Base-by-base conservation (phyloP, 2,113 vertebrate genomes). In the Rhombomys opimus region DNA sequence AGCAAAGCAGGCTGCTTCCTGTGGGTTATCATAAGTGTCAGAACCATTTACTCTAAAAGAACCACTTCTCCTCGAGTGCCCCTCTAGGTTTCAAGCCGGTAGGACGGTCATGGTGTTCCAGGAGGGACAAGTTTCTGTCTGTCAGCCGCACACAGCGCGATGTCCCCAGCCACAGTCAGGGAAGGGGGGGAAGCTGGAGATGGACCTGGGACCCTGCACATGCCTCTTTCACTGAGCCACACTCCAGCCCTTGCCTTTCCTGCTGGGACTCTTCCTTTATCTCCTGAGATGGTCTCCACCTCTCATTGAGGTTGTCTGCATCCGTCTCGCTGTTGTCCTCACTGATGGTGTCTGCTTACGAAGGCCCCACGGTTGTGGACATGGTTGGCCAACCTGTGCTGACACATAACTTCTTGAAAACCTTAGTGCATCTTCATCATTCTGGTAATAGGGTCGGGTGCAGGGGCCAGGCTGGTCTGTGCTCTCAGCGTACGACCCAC, bases 261-360 rank as follows among this genome's bases (percentile, higher is more conserved):
- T 5, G 18, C 63, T 68, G 41, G 8, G 23, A 23, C 57, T 52
- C 82, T 18, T 32, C 23, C 12, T 25, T 3, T 7, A 4, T 5
- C 0, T 46, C 46, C 30, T 5, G 14, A 7, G 52, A 13, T 3
- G 0, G 7, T 30, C 52, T 46, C 4, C 1, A 6, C 41, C 3
- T 18, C 0, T n/a, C 52, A 0, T 23, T 17, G 0, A 22, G 5
- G 41, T 70, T n/a, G 12, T 5, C 63, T 1, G 5, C 18, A 3
- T 52, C 38, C 38, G 3, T 25, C 2, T 15, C 22, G 0, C 5
- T 27, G 18, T 18, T 52, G 57, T 2, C 38, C 23, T 41, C 35
- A 6, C 41, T 22, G 59, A 38, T 10, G 0, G 46, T 11, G 52
- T 2, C 63, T 46, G n/a, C 50, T 17, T 15, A 22, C 8, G 52